Evolutionary conservation across 2,113 vertebrate genomes (phyloP).

Genomic region (cattle (Bos taurus)): DNA sequence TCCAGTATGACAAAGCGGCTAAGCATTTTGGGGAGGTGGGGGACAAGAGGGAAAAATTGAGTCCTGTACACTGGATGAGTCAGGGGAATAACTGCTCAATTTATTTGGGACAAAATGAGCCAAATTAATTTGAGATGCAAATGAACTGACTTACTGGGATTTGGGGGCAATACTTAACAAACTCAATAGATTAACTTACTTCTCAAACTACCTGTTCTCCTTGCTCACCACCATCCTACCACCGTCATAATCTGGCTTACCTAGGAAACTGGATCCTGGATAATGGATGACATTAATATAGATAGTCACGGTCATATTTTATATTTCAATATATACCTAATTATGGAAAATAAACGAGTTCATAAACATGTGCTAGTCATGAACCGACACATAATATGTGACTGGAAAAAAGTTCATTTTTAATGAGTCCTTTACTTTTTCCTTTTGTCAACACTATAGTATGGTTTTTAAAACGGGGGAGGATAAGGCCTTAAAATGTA

Average conservation of each 20-base stretch:
- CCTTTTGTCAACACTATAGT: neutral
- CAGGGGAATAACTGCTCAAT: neutral
- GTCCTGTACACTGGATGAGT: neutral
- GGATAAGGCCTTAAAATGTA: neutral
- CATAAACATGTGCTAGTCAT: neutral
- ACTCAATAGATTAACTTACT: neutral
- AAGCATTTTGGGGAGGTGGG: neutral
- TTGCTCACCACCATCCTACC: too few species aligned
- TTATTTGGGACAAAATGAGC: neutral
- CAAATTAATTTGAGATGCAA: neutral
- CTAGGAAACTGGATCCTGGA: neutral
- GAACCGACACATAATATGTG: neutral
- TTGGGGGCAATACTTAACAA: neutral
- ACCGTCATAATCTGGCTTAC: neutral
- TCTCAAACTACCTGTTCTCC: neutral
- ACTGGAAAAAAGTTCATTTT: neutral
- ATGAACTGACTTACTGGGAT: neutral
- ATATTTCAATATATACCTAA: neutral
- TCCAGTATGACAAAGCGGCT: accelerated
- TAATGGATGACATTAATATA: neutral
- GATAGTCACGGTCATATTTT: neutral
- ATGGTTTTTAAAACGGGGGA: neutral
- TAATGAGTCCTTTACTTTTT: neutral
- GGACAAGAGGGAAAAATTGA: neutral
- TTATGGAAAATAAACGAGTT: neutral